Conservation (phyloP, 2,797 vertebrate genomes). For the Malurus splendens region DNA sequence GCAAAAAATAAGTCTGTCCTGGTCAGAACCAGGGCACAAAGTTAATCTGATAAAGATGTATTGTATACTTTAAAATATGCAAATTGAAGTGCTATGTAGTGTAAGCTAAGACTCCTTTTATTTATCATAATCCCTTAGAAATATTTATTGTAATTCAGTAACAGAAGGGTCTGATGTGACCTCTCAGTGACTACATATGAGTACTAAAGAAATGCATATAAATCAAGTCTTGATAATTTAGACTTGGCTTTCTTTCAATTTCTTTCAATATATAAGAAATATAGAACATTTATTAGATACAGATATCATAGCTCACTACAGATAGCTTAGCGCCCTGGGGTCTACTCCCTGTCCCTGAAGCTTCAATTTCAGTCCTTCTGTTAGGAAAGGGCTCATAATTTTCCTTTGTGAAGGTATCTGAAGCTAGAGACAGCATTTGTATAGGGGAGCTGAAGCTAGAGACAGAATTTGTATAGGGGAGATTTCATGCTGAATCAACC, state of each 20-base stretch:
- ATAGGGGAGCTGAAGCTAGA: not conserved
- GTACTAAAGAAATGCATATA: not conserved
- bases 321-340: not conserved
- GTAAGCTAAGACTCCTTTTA: not conserved
- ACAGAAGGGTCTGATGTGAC: not conserved
- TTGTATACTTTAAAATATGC: not conserved
- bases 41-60: not conserved
- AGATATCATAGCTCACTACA: not conserved
- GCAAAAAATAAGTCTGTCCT: not conserved
- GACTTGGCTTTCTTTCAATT: not conserved
- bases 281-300: not conserved
- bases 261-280: not conserved
- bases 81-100: not conserved
- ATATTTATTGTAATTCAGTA: not conserved
- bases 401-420: not conserved
- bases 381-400: not conserved
- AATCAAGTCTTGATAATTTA: not conserved
- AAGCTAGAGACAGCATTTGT: not conserved
- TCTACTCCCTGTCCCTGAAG: not conserved
- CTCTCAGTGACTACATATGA: not conserved
- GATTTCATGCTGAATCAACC: not conserved
- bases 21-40: not conserved
- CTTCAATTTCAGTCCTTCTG: not conserved
- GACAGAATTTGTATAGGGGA: not conserved
- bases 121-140: not conserved